Conservation (phyloP, 2,797 vertebrate genomes). For the Harpagifer antarcticus region DNA sequence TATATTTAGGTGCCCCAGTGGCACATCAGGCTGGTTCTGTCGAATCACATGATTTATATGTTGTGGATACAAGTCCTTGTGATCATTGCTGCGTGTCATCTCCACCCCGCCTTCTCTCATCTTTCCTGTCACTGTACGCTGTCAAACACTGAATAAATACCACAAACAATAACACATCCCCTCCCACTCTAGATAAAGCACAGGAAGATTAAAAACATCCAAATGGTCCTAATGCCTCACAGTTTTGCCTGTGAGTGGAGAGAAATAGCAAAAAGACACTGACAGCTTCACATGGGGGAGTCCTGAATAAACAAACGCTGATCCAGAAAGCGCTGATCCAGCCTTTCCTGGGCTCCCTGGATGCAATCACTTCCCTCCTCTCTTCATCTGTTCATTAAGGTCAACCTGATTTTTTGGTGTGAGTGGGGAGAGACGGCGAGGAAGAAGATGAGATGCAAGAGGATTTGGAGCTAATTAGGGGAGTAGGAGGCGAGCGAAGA, state of each 20-base stretch:
- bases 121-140: slow-evolving; percentile 26
- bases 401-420: slow-evolving; percentile 72
- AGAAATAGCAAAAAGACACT: slow-evolving; percentile 42
- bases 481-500: slow-evolving; percentile 68
- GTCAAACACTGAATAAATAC: slow-evolving; percentile 41
- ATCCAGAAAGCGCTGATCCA: slow-evolving; percentile 78
- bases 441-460: slow-evolving; percentile 74
- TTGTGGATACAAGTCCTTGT: slow-evolving; percentile 11
- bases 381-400: slow-evolving; percentile 85
- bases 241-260: slow-evolving; percentile 39
- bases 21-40: neutral
- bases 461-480: slow-evolving; percentile 81
- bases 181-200: slow-evolving; percentile 37
- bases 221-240: slow-evolving; percentile 50
- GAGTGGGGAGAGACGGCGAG: slow-evolving; percentile 51
- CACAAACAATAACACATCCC: slow-evolving; percentile 36
- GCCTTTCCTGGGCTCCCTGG: slow-evolving; percentile 71
- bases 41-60: slow-evolving; percentile 20
- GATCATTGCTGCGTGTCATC: slow-evolving; percentile 18
- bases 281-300: slow-evolving; percentile 77
- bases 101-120: slow-evolving; percentile 15
- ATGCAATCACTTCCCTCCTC: slow-evolving; percentile 67
- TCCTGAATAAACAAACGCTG: slow-evolving; percentile 76
- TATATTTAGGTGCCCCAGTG: neutral
- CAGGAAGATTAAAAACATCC: slow-evolving; percentile 47